Evolutionary conservation across 2,888 invertebrate genomes (phyloP), one percentile per base, ranked within the genome.

Genomic region (Xiphydria camelus): DNA sequence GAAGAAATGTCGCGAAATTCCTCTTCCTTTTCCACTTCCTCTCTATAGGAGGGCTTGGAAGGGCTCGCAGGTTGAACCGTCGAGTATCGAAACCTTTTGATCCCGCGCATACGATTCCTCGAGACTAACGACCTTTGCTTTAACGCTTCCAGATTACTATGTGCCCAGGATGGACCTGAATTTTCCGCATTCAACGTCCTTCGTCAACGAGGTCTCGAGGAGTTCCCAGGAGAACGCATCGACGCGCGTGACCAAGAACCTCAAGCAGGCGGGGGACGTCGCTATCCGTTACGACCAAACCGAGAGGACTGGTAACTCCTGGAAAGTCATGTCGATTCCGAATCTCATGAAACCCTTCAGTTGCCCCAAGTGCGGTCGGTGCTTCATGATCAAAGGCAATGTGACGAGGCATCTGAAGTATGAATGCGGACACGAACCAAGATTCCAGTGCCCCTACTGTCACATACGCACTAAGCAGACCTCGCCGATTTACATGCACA

Each of bases 391-490:
- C 32, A 69, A 68, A 49, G 61, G 65, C 41, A 65, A 65, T 6
- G 56, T 72, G 20, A 66, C 61, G 18, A 62, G 71, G 6, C 77
- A 78, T 52, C 65, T 64, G 52, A 75, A 70, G 46, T 72, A 74
- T 43, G 77, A 76, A 45, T 77, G 77, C 47, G 75, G 75, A 18
- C 72, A 72, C 34, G 62, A 61, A 12, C 67, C 71, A 4, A 57
- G 70, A 6, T 69, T 75, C 50, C 64, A 71, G 38, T 77, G 77
- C 21, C 69, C 72, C 1, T 70, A 72, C 41, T 77, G 77, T 49
- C 66, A 69, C 4, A 70, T 72, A 31, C 55, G 66, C 20, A 70
- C 65, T 49, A 68, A 67, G 47, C 72, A 71, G 45, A 70, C 64
- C 0, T 64, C 61, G 4, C 63, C 64, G 12, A 58, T 70, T 15